Conservation (phyloP, 2,113 vertebrate genomes). For the Crotalus horridus region DNA sequence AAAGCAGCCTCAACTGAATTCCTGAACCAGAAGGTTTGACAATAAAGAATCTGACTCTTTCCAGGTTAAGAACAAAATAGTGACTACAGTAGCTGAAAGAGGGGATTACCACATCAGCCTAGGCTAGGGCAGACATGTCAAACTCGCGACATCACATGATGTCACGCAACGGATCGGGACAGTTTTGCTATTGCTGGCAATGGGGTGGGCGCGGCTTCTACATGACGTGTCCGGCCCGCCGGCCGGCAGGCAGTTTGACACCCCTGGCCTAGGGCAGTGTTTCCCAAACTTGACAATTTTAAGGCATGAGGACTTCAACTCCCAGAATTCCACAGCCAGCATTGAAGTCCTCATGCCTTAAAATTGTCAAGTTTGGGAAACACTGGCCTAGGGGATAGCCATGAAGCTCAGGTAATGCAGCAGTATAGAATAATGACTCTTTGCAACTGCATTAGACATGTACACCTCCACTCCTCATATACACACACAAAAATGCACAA, state of each 20-base stretch:
- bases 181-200: too few species aligned
- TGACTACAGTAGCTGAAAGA: background rate
- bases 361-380: too few species aligned
- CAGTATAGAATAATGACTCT: background rate
- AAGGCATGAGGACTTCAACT: too few species aligned
- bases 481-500: background rate
- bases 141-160: too few species aligned
- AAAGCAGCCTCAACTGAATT: background rate
- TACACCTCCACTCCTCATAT: background rate
- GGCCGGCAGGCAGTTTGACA: too few species aligned
- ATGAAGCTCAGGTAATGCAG: background rate
- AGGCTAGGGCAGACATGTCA: background rate
- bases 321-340: too few species aligned
- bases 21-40: background rate
- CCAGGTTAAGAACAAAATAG: background rate
- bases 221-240: too few species aligned
- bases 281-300: too few species aligned
- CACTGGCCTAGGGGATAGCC: background rate
- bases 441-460: background rate
- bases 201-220: too few species aligned
- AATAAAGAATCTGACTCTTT: background rate
- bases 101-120: background rate
- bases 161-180: too few species aligned
- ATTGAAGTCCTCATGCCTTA: too few species aligned
- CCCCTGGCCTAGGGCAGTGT: background rate